Conservation (phyloP, 2,113 vertebrate genomes). For the Holacanthus passer region DNA sequence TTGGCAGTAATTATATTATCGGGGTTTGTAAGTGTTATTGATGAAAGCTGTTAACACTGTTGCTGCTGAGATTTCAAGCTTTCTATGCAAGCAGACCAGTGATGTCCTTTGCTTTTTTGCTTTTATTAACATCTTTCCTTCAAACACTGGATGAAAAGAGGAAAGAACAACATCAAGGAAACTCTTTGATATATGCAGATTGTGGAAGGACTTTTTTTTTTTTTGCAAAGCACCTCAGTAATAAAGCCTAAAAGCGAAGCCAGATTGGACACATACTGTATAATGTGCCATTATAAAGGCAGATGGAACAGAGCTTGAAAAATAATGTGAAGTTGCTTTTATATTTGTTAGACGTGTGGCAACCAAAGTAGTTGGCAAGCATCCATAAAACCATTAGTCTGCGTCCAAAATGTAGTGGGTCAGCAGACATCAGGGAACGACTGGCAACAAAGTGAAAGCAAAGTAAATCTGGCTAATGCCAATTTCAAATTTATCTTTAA, state of each 20-base stretch:
- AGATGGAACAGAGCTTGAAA: neutral
- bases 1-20: conserved; percentile 32
- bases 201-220: neutral
- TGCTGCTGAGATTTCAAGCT: conserved; percentile 22
- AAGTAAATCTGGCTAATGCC: neutral
- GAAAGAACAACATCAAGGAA: neutral
- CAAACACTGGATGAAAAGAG: conserved; percentile 9
- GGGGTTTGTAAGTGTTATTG: conserved; percentile 32
- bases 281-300: neutral
- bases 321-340: conserved; percentile 13
- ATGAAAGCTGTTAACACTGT: conserved; percentile 37
- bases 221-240: conserved; percentile 3
- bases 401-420: neutral
- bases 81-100: neutral
- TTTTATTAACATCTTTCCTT: conserved; percentile 14
- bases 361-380: neutral
- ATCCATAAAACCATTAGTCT: neutral
- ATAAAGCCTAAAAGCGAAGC: conserved; percentile 1
- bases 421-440: neutral
- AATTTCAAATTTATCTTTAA: neutral
- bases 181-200: neutral
- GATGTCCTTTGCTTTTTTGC: neutral
- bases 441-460: neutral
- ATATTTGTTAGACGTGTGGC: neutral
- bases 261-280: neutral